Conservation (phyloP, 2,113 vertebrate species). For the Alethe castanea region DNA sequence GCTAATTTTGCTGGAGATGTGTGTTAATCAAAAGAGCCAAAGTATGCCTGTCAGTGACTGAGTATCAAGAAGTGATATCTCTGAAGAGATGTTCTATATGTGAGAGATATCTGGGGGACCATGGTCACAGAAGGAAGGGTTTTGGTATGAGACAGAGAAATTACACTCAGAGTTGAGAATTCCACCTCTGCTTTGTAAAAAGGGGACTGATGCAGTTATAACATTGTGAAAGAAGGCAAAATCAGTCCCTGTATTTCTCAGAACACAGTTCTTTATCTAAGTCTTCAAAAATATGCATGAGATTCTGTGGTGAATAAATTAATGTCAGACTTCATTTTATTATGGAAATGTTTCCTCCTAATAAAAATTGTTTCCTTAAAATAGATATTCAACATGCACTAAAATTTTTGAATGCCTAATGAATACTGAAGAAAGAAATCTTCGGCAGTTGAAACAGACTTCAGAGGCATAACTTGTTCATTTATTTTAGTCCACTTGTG, state of each 20-base stretch:
- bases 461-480: background rate
- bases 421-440: background rate
- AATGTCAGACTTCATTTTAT: background rate
- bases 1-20: background rate
- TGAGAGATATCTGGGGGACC: background rate
- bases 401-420: background rate
- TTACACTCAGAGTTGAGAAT: background rate
- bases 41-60: background rate
- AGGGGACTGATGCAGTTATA: background rate
- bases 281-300: background rate
- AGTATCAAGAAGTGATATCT: background rate
- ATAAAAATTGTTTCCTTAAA: background rate
- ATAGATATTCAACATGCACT: background rate
- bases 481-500: background rate
- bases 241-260: background rate
- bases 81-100: background rate
- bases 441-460: background rate
- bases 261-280: background rate
- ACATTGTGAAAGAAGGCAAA: background rate
- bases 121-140: background rate
- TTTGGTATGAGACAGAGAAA: background rate
- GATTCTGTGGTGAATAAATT: background rate
- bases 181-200: background rate
- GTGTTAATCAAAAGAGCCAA: background rate
- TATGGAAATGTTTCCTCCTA: background rate